A percentile compares a stretch with the other conserved stretches of the same genome.
Evolutionary conservation across 2,113 vertebrate genomes (phyloP).

Genomic region (Ailuropoda melanoleuca): DNA sequence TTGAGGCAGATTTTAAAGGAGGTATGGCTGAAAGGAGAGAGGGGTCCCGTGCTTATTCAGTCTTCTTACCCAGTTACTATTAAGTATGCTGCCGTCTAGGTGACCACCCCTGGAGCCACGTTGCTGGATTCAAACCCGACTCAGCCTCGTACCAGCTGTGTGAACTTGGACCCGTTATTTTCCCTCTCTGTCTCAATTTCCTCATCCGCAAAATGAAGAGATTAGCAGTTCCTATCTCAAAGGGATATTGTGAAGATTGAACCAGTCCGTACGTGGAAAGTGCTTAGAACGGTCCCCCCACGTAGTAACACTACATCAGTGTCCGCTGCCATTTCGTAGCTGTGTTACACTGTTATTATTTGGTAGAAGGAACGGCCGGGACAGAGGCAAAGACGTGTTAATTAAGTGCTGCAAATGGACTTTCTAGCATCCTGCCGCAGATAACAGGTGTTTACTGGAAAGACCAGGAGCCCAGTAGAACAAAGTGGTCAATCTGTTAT

Average conservation of each 20-base stretch:
- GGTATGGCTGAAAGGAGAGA: background rate
- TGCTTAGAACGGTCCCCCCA: background rate
- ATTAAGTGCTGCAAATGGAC: background rate
- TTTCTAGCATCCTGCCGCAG: background rate
- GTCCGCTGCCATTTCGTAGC: background rate
- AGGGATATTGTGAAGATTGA: background rate
- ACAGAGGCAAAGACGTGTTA: background rate
- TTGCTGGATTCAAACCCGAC: background rate
- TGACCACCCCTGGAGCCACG: too few species aligned
- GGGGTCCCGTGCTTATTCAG: background rate
- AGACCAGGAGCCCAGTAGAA: background rate
- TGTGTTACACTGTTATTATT: background rate
- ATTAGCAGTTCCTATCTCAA: background rate
- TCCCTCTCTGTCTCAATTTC: background rate
- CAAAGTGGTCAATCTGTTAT: background rate
- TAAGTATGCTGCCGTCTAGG: background rate
- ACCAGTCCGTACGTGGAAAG: background rate
- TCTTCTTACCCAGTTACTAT: background rate
- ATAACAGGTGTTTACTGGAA: background rate
- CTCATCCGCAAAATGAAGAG: background rate
- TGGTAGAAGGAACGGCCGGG: background rate
- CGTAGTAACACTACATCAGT: background rate
- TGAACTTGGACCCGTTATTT: background rate
- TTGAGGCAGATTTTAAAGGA: background rate
- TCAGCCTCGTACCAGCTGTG: background rate